phyloP scores from a whole-genome alignment of 2,113 vertebrate genomes.

The Pionites leucogaster region DNA sequence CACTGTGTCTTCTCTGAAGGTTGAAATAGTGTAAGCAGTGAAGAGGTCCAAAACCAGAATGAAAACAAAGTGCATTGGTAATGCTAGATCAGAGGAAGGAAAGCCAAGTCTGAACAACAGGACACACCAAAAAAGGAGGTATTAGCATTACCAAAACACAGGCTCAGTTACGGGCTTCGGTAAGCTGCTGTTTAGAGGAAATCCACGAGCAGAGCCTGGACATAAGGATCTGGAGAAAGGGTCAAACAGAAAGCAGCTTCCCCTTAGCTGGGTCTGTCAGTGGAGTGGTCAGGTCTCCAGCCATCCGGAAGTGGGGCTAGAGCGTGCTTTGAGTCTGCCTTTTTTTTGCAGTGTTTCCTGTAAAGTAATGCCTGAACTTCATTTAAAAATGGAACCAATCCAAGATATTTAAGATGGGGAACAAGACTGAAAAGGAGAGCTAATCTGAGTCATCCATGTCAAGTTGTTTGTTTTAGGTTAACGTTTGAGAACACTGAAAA shows the following conservation, averaged over 20 bases:
- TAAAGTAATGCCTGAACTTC: neutral
- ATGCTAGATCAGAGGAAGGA: neutral
- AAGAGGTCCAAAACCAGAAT: neutral
- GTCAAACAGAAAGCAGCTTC: neutral
- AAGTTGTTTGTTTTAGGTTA: conserved; percentile 22
- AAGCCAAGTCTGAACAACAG: neutral
- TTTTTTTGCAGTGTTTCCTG: neutral
- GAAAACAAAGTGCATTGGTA: neutral
- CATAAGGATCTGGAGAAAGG: neutral
- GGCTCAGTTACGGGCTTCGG: rapidly evolving
- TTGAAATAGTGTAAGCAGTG: neutral
- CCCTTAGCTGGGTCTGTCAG: neutral
- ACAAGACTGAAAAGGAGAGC: neutral
- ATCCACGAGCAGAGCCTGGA: neutral
- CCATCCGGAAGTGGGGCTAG: rapidly evolving
- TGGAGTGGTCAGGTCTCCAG: neutral
- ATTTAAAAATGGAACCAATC: neutral
- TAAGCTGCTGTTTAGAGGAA: neutral
- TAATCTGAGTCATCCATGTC: conserved; percentile 7
- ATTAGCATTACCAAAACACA: rapidly evolving
- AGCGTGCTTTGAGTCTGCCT: neutral
- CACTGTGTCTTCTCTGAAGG: neutral
- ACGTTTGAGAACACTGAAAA: neutral
- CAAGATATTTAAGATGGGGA: neutral
- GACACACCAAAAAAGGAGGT: neutral